These are phyloP conservation scores for Gerris buenoi DNA, from an alignment of 1,140 invertebrate species.

Conservation along the genomic window DNA sequence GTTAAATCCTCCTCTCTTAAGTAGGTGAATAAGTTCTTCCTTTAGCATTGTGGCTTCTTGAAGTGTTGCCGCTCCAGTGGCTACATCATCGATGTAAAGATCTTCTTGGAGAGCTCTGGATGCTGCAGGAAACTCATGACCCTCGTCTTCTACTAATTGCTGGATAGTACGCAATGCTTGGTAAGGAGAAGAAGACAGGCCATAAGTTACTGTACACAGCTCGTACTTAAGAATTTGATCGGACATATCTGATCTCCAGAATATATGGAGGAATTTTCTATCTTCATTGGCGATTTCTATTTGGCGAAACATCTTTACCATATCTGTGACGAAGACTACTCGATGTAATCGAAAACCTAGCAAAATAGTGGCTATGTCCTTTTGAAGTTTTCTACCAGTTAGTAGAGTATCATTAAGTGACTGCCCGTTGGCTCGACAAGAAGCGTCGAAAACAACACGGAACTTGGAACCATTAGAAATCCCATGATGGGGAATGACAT, in stretches of 20 bases:
- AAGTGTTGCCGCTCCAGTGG: slow-evolving; percentile 23
- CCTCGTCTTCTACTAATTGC: slow-evolving; percentile 24
- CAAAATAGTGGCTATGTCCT: no score
- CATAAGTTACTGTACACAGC: slow-evolving; percentile 28
- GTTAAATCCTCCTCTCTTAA: slow-evolving; percentile 15
- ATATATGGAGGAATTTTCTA: slow-evolving; percentile 14
- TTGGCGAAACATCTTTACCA: no score
- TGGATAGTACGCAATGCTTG: slow-evolving; percentile 25
- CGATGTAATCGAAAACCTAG: no score
- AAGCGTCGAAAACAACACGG: no score
- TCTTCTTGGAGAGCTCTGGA: slow-evolving; percentile 23
- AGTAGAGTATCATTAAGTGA: no score
- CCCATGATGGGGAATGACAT: no score
- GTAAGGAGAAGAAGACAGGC: slow-evolving; percentile 25
- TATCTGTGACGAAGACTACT: no score
- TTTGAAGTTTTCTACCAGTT: no score
- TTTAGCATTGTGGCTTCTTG: slow-evolving; percentile 16
- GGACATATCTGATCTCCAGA: slow-evolving; percentile 17
- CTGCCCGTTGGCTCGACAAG: no score
- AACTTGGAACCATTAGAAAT: no score
- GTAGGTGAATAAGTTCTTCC: slow-evolving; percentile 11
- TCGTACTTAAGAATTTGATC: slow-evolving; percentile 20
- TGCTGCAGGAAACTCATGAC: slow-evolving; percentile 18
- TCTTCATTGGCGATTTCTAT: slow-evolving; percentile 18
- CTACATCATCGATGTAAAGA: slow-evolving; percentile 33